These are phyloP conservation scores for Anolis apletophallus DNA, from an alignment of 2,797 vertebrate species.

Conservation along the genomic window DNA sequence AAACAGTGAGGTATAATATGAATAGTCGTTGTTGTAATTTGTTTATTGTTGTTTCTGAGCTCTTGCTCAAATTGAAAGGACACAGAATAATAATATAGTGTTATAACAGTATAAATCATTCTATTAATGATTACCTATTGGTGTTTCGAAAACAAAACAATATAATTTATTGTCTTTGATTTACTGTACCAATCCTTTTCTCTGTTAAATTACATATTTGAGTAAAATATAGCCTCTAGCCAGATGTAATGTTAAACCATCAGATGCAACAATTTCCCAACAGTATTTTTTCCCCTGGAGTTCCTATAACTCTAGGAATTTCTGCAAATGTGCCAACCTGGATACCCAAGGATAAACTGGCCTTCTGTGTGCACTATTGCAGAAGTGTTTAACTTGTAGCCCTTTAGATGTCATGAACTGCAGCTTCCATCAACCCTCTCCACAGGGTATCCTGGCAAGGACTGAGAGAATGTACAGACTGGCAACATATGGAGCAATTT, in stretches of 20 bases:
- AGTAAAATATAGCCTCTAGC: slow-evolving; percentile 25
- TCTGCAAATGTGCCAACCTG: neutral
- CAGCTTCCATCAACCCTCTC: neutral
- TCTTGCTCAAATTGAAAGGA: neutral
- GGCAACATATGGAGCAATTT: too few relatives aligned
- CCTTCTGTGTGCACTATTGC: neutral
- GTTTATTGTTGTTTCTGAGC: neutral
- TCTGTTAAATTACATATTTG: slow-evolving; percentile 49
- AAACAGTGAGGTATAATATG: neutral
- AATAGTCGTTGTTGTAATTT: neutral
- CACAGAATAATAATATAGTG: neutral
- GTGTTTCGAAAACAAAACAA: slow-evolving; percentile 20
- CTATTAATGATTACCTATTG: slow-evolving; percentile 30
- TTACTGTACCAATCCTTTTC: slow-evolving; percentile 21
- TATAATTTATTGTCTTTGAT: slow-evolving; percentile 35
- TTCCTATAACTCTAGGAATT: neutral
- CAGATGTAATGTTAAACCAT: neutral
- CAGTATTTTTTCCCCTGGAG: slow-evolving; percentile 1
- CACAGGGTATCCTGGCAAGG: neutral
- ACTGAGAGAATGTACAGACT: neutral
- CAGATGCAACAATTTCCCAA: neutral
- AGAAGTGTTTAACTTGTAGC: neutral
- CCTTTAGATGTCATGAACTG: neutral
- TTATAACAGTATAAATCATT: slow-evolving; percentile 10
- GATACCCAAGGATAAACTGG: neutral